Percentiles rank a stretch among this genome's conserved stretches.
Conservation (phyloP, 2,113 vertebrate genomes). For the Nerophis lumbriciformis region DNA sequence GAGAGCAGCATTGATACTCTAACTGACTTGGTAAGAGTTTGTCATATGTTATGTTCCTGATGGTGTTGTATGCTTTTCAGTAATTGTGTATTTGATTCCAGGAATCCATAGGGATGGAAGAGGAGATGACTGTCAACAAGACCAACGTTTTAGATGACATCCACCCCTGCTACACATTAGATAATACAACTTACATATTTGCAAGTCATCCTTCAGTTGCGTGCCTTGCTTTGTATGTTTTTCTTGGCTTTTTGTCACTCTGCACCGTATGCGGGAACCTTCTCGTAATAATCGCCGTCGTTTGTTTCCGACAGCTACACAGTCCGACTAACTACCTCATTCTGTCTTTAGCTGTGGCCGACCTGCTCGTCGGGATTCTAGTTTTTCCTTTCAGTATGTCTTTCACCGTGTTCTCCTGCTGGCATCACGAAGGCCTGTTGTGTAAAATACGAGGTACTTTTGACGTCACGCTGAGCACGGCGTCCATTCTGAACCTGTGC, state of each 20-base stretch:
- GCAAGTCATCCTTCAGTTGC: too few species aligned
- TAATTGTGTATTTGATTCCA: too few species aligned
- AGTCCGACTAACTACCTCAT: background rate
- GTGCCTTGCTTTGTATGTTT: background rate
- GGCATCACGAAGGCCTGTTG: background rate
- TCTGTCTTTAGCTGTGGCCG: background rate
- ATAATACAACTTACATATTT: too few species aligned
- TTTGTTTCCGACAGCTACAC: constrained; percentile 1
- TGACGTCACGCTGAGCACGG: background rate
- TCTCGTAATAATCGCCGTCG: background rate
- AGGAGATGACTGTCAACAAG: too few species aligned
- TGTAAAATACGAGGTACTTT: background rate
- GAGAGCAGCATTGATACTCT: background rate
- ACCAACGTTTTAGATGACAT: too few species aligned
- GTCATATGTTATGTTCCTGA: too few species aligned
- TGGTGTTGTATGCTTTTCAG: background rate
- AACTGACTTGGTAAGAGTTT: background rate
- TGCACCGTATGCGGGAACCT: background rate
- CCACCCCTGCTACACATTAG: too few species aligned
- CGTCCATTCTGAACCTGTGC: constrained; percentile 1
- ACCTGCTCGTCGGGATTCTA: background rate
- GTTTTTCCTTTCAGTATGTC: background rate
- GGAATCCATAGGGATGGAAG: too few species aligned
- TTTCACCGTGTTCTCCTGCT: background rate
- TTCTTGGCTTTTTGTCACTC: background rate